Evolutionary conservation across 2,797 vertebrate genomes (phyloP), one percentile per base, ranked within the genome.

Genomic region (Zalophus californianus): DNA sequence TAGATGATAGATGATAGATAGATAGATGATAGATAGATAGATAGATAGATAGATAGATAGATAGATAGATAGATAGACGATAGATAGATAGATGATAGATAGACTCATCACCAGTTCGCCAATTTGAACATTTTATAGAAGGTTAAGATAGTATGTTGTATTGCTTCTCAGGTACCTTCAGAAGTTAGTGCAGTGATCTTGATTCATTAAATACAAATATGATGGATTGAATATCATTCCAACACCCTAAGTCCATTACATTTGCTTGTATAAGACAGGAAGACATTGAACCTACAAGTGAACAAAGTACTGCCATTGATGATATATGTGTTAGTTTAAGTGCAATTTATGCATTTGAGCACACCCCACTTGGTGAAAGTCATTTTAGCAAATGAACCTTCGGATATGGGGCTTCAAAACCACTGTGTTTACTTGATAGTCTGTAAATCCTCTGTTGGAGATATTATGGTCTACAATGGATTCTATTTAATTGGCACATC

Each of bases 401-500:
- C 90, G 60, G 27, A 90, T 87, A 90, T 68, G 25, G 20, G 96
- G 41, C 9, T 95, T 97, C 91, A 92, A 84, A 97, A 83, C 14
- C 41, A 72, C 54, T 78, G 15, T 41, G 29, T 66, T 94, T 86
- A 48, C 15, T n/a, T 72, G 68, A 95, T 68, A 92, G 96, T 78
- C 58, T 85, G 14, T 97, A 98, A 97, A 87, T 27, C 23, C 83
- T 95, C 44, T 56, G 7, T 93, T 93, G 94, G 68, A 96, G 64
- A 83, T 12, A 6, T 60, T 84, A 93, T 20, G 32, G 50, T 90
- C 79, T 92, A 35, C 20, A 89, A 0, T 56, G 25, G 68, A 87
- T 95, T 86, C 38, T 54, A 97, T 44, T 97, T 98, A 98, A 97
- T 91, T 79, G 48, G 88, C 87, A 96, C 78, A 94, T 48, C 68